Conservation (phyloP, 1,140 invertebrate genomes). For the Drosophila nebulosa region DNA sequence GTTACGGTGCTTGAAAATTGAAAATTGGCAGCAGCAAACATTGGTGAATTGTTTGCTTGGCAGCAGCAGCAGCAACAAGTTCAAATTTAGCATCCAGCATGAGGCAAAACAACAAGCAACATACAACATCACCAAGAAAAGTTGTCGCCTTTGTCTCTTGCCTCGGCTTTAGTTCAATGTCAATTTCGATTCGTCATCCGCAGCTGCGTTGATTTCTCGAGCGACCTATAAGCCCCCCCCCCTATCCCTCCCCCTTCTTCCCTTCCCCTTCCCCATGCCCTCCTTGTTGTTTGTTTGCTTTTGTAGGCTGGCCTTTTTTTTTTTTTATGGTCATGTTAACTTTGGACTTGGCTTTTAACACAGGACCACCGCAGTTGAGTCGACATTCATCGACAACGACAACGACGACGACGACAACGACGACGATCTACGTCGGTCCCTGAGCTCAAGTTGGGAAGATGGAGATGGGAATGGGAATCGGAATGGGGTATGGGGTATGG, state of each 20-base stretch:
- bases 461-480: not conserved
- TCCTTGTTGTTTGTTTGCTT: conserved; percentile 21
- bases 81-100: conserved; percentile 48
- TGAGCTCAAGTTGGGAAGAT: too few relatives aligned
- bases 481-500: conserved; percentile 1
- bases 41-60: not conserved
- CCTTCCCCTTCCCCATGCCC: not conserved
- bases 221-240: conserved; percentile 41
- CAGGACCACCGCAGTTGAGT: conserved; percentile 46
- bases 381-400: too few relatives aligned
- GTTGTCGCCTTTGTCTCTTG: conserved; percentile 32
- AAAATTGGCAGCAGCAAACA: conserved; percentile 46
- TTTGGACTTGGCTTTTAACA: conserved; percentile 78
- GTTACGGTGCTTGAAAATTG: conserved; percentile 5
- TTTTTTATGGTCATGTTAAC: conserved; percentile 76
- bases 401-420: too few relatives aligned
- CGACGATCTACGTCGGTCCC: conserved; percentile 20
- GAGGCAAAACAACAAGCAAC: conserved; percentile 14
- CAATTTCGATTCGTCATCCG: conserved; percentile 80
- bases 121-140: not conserved
- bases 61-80: conserved; percentile 61
- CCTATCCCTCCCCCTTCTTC: not conserved
- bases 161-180: conserved; percentile 71
- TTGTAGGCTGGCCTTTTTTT: conserved; percentile 57
- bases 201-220: conserved; percentile 77